Percentiles rank a stretch among this genome's conserved stretches.
Evolutionary conservation across 1,140 invertebrate species (phyloP).

Genomic region (Papilio polyxenes): DNA sequence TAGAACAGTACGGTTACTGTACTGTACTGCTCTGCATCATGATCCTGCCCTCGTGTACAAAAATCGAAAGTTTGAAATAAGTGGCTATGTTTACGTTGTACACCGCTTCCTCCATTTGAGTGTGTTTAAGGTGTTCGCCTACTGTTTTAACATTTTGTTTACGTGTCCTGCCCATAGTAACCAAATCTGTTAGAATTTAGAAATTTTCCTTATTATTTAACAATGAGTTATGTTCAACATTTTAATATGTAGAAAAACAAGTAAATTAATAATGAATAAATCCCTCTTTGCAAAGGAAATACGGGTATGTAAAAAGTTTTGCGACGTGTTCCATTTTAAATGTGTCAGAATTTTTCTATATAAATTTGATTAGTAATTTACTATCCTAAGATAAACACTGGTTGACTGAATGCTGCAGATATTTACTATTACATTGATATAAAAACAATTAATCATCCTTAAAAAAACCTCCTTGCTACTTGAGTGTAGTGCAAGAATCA

Average conservation of each 20-base stretch:
- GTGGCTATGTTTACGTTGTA: constrained; percentile 29
- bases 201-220: not conserved
- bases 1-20: not conserved
- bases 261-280: no score
- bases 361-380: no score
- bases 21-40: not conserved
- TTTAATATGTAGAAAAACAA: no score
- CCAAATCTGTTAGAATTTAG: not conserved
- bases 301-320: no score
- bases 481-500: not conserved
- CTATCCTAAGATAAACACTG: no score
- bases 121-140: constrained; percentile 25
- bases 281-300: no score
- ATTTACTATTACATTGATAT: not conserved
- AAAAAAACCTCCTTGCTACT: not conserved
- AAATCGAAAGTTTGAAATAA: constrained; percentile 16
- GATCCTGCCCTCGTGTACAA: not conserved
- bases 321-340: not conserved
- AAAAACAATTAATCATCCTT: not conserved
- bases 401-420: not conserved
- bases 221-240: no score
- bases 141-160: constrained; percentile 36
- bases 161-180: constrained; percentile 11
- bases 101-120: constrained; percentile 26
- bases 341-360: not conserved